Conservation (phyloP, 92 coral and sea anemone genomes). For the Zoanthus gigantus region DNA sequence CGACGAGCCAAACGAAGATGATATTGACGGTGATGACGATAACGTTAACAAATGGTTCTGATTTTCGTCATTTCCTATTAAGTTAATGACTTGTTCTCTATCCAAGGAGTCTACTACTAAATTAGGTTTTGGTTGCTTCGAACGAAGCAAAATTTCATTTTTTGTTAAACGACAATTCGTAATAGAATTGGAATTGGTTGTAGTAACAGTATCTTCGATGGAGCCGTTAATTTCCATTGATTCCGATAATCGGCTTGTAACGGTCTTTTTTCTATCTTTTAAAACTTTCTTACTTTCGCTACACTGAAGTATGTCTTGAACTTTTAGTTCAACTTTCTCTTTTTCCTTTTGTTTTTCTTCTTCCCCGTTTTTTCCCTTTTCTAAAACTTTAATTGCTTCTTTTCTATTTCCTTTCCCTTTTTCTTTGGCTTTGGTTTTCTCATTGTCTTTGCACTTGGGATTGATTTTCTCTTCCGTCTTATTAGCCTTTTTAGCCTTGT, state of each 20-base stretch:
- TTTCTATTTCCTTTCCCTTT: slow-evolving; percentile 1
- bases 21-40: slow-evolving; percentile 49
- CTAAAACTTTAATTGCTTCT: not conserved
- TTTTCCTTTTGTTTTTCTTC: not conserved
- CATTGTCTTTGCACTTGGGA: slow-evolving; percentile 14
- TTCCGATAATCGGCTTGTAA: not conserved
- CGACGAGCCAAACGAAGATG: slow-evolving; percentile 33
- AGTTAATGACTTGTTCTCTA: slow-evolving; percentile 24
- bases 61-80: slow-evolving; percentile 31
- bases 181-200: not conserved
- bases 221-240: slow-evolving; percentile 3
- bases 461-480: slow-evolving; percentile 32
- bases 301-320: not conserved
- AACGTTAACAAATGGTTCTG: slow-evolving; percentile 31
- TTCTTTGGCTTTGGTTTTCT: slow-evolving; percentile 4
- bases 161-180: slow-evolving; percentile 24
- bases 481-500: slow-evolving; percentile 29
- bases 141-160: not conserved
- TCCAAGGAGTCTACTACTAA: slow-evolving; percentile 16
- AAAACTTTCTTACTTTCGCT: not conserved
- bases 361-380: not conserved
- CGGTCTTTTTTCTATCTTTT: slow-evolving; percentile 16
- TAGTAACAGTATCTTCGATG: not conserved
- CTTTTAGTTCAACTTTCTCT: slow-evolving; percentile 1
- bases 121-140: slow-evolving; percentile 16